Evolutionary conservation across 2,113 vertebrate species (phyloP), one percentile per base, ranked within the genome.

Genomic region (Eulemur macaco): DNA sequence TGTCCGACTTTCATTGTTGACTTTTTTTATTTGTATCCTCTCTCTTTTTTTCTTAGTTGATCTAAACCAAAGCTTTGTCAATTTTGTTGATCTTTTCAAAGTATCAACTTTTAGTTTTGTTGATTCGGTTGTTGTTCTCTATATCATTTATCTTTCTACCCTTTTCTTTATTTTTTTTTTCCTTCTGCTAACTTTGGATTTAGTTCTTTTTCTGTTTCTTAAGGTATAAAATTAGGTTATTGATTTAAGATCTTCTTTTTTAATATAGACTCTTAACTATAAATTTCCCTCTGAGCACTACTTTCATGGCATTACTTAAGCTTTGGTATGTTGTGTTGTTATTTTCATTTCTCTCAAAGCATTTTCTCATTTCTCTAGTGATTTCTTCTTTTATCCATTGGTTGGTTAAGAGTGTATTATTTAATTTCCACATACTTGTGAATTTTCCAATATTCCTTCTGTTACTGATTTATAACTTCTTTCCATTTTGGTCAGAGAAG

Each of bases 161-260:
- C 6, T 69, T 20, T 52, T 25, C 56, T 91, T 84, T 39, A 60
- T 76, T n/a, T 8, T 77, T 95, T 37, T 68, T n/a, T 92, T 87
- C 23, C 42, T 91, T 83, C n/a, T 29, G 13, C 82, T 73, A 27
- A 42, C 39, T 92, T 71, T 89, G 42, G 58, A 5, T 39, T 80
- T 89, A 63, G 63, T 90, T 96, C 37, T 92, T 89, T 87, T 86
- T 76, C 85, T 83, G 58, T 71, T 94, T 87, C 42, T 74, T 88
- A 74, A 87, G 52, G 45, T 29, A 6, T 68, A 50, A 71, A 52
- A 34, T 92, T 56, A 80, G 47, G 37, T 66, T 71, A 74, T 56
- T 85, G 85, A n/a, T 73, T 78, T 89, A 56, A 73, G 23, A 34
- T 37, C 39, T 63, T 71, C 52, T 77, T 96, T 85, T 77, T 78